Conservation (phyloP, 2,888 invertebrate genomes). For the Andrena minutula region DNA sequence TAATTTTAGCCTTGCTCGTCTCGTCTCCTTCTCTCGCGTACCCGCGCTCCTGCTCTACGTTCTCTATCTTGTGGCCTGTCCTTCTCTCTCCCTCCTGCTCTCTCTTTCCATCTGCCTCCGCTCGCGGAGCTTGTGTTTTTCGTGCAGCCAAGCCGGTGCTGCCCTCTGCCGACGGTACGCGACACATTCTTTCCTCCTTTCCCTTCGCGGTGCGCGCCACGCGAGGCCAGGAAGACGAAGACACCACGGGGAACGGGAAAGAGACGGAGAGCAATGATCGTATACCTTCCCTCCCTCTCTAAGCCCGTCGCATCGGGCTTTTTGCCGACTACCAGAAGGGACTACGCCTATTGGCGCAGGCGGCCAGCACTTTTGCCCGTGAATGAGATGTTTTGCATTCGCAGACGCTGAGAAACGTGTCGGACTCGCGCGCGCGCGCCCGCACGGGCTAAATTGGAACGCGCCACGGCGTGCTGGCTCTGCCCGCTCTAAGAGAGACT, state of each 20-base stretch:
- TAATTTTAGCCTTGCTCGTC: slow-evolving; percentile 79
- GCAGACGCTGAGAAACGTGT: slow-evolving; percentile 83
- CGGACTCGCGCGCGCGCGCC: slow-evolving; percentile 64
- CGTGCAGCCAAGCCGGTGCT: slow-evolving; percentile 59
- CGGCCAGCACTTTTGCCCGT: slow-evolving; percentile 79
- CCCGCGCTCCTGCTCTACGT: slow-evolving; percentile 26
- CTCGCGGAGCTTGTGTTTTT: slow-evolving; percentile 62
- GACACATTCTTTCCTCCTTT: slow-evolving; percentile 46
- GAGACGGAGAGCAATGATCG: slow-evolving; percentile 60
- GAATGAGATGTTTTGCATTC: slow-evolving; percentile 85
- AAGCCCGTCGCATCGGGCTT: slow-evolving; percentile 39
- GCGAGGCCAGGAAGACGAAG: slow-evolving; percentile 33
- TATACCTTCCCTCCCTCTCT: slow-evolving; percentile 11
- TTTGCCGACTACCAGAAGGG: slow-evolving; percentile 68
- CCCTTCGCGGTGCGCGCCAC: slow-evolving; percentile 17
- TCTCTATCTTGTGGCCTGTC: not conserved
- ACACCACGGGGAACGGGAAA: slow-evolving; percentile 32
- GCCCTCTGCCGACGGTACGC: slow-evolving; percentile 69
- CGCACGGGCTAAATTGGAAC: slow-evolving; percentile 77
- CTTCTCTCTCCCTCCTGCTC: slow-evolving; percentile 34
- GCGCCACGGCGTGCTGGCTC: slow-evolving; percentile 54
- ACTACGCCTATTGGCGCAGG: slow-evolving; percentile 75
- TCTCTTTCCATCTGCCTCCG: slow-evolving; percentile 25
- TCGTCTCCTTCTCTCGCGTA: slow-evolving; percentile 54
- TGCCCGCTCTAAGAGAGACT: slow-evolving; percentile 32